Evolutionary conservation across 2,797 vertebrate species (phyloP), one percentile per base, ranked within the genome.

Genomic region (Hyperoplus lanceolatus): DNA sequence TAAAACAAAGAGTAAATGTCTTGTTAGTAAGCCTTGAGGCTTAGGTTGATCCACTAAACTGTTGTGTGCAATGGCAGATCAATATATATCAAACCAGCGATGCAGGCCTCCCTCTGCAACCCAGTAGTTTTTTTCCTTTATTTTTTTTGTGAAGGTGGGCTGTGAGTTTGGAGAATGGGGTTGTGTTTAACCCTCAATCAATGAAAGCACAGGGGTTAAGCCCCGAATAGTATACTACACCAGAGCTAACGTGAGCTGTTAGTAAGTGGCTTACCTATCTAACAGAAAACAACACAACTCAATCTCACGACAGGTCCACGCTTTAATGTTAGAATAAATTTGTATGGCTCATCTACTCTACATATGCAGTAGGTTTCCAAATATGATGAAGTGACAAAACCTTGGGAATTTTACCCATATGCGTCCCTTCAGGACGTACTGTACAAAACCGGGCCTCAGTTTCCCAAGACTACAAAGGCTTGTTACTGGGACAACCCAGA

Each of bases 31-130:
- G 29, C 57, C 41, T 38, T 0, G 11, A 70, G 49, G 70, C 61
- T 75, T 46, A 43, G 54, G 59, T 41, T 79, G 50, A 79, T 82
- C 74, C 59, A 61, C 49, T 75, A 73, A 73, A 79, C 29, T 53
- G 66, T 41, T 75, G 60, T 45, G 57, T 69, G 46, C 68, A 51
- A 51, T 46, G 21, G 77, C 42, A 54, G 36, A 83, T 85, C 73
- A 58, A 73, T 78, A 80, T 75, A 53, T 57, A 58, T 69, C 56
- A 76, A 53, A 81, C 39, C 46, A 11, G 55, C 6, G 1, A 58
- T 38, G 13, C 51, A 42, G 36, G 15, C 29, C 18, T 29, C 29
- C 29, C 29, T 29, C 29, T 29, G 21, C 21, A 21, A 21, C 21
- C 21, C 21, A 21, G 21, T 21, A 21, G 21, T 21, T 21, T 21